phyloP scores from a whole-genome alignment of 1,140 invertebrate genomes.

The Ceratosolen fusciceps region DNA sequence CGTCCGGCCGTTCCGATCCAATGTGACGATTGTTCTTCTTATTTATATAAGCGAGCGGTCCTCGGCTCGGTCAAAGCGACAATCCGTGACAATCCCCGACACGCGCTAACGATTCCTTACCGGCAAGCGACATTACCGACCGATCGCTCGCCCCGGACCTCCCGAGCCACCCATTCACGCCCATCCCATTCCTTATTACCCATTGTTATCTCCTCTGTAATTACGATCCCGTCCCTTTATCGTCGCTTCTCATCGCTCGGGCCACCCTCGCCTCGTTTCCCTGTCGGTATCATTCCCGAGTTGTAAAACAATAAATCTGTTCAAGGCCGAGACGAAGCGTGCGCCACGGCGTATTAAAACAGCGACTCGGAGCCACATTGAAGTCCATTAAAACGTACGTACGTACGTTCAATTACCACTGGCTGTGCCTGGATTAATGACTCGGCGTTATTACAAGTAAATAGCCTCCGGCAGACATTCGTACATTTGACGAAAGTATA shows the following conservation, averaged over 20 bases:
- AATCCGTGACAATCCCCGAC: too few relatives aligned
- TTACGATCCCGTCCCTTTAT: neutral
- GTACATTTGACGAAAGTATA: too few relatives aligned
- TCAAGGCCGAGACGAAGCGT: too few relatives aligned
- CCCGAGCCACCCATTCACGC: neutral
- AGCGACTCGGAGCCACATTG: too few relatives aligned
- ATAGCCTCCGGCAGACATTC: too few relatives aligned
- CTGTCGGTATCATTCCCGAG: neutral
- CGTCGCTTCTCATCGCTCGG: neutral
- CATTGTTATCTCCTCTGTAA: neutral
- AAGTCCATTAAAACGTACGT: too few relatives aligned
- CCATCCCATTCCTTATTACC: neutral
- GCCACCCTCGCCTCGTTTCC: neutral
- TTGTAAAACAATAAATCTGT: constrained; percentile 3
- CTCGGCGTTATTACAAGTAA: too few relatives aligned
- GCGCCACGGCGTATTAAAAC: too few relatives aligned
- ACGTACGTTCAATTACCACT: too few relatives aligned
- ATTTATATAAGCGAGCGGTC: neutral
- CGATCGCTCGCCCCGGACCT: neutral
- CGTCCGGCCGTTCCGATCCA: neutral
- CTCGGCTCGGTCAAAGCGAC: too few relatives aligned
- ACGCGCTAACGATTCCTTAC: neutral
- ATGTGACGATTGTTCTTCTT: neutral
- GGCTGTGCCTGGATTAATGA: too few relatives aligned
- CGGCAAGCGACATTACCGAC: neutral